Evolutionary conservation across 1,140 invertebrate genomes (phyloP).

Genomic region (Formica selysi): DNA sequence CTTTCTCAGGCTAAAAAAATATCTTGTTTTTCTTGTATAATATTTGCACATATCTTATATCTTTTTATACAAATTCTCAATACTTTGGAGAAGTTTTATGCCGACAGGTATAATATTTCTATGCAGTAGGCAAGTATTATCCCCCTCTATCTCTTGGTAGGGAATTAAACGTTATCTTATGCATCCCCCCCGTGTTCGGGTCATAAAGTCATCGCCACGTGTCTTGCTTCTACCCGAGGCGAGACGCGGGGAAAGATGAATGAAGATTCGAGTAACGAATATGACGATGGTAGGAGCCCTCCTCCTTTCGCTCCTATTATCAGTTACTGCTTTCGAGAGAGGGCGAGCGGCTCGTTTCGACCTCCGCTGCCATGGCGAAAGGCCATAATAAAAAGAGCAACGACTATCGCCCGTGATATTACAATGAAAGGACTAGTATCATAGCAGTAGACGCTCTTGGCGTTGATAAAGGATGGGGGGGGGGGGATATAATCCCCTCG

Average conservation of each 20-base stretch:
- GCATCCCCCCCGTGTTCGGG: background rate
- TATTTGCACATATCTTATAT: background rate
- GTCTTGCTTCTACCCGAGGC: background rate
- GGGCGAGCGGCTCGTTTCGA: conserved; percentile 39
- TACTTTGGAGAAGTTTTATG: background rate
- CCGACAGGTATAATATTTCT: background rate
- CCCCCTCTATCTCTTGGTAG: background rate
- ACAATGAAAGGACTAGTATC: conserved; percentile 57
- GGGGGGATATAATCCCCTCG: conserved; percentile 22
- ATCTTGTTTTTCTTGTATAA: no score
- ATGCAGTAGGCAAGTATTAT: background rate
- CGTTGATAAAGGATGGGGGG: conserved; percentile 62
- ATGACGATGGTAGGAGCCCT: background rate
- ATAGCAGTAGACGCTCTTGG: conserved; percentile 63
- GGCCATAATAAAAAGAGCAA: conserved; percentile 68
- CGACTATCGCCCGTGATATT: conserved; percentile 67
- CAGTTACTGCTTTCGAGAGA: conserved; percentile 49
- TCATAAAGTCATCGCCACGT: conserved; percentile 15
- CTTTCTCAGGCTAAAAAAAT: background rate
- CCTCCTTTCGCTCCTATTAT: conserved; percentile 44
- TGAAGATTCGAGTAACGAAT: conserved; percentile 58
- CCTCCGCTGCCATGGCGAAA: conserved; percentile 5
- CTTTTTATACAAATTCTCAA: background rate
- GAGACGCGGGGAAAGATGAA: conserved; percentile 22
- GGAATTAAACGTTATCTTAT: conserved; percentile 46